Conservation (phyloP, 2,797 vertebrate genomes). For the Salmo trutta region DNA sequence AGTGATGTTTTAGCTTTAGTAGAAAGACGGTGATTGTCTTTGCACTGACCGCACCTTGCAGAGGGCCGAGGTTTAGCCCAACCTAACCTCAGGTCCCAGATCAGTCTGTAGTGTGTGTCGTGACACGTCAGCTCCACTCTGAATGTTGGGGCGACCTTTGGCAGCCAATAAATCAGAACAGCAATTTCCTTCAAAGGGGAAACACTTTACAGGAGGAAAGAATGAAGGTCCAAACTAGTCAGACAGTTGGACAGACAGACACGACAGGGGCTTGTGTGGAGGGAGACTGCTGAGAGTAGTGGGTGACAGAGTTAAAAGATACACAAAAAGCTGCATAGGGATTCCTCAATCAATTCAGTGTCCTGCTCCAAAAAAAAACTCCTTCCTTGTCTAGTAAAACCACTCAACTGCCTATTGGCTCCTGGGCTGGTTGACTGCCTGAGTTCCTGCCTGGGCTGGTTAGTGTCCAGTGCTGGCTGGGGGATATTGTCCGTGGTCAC, state of each 20-base stretch:
- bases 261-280: neutral
- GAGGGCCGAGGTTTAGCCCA: neutral
- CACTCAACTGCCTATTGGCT: neutral
- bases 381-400: neutral
- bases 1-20: constrained; percentile 12
- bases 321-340: neutral
- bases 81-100: neutral
- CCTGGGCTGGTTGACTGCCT: constrained; percentile 42
- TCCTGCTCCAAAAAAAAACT: neutral
- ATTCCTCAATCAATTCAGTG: neutral
- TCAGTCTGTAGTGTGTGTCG: neutral
- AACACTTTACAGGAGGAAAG: neutral
- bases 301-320: neutral
- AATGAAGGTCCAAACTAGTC: neutral
- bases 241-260: neutral
- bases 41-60: constrained; percentile 8
- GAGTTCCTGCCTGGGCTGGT: constrained; percentile 13
- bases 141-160: neutral
- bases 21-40: constrained; percentile 19
- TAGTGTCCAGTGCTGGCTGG: constrained; percentile 25
- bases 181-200: neutral
- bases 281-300: neutral
- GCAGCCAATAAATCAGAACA: neutral
- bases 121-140: neutral
- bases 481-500: constrained; percentile 58